Percentiles rank a stretch among this genome's conserved stretches.
Conservation (phyloP, 2,113 vertebrate genomes). For the Verasper variegatus region DNA sequence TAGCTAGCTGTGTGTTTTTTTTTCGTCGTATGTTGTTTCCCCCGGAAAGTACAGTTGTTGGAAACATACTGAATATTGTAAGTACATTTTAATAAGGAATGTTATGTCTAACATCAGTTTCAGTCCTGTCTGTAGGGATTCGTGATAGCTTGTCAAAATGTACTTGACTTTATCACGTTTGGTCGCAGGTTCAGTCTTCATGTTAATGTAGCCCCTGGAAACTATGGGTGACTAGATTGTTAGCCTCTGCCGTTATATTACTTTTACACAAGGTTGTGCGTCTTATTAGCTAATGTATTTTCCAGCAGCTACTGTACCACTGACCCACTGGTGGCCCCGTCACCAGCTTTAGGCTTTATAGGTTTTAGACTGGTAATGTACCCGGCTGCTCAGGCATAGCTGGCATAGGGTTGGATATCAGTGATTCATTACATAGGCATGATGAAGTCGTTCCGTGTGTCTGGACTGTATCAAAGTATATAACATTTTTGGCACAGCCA, state of each 20-base stretch:
- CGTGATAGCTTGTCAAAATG: background rate
- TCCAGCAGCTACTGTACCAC: slow-evolving; percentile 54
- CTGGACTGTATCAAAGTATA: slow-evolving; percentile 8
- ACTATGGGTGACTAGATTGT: background rate
- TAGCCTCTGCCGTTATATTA: slow-evolving; percentile 3
- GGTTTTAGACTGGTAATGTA: slow-evolving; percentile 63
- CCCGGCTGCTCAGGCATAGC: slow-evolving; percentile 52
- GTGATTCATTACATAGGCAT: slow-evolving; percentile 51
- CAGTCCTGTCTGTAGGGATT: background rate
- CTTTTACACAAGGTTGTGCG: slow-evolving; percentile 9
- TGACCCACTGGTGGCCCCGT: slow-evolving; percentile 51
- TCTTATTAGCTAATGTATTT: slow-evolving; percentile 67
- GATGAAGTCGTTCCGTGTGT: slow-evolving; percentile 12
- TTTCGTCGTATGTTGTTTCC: too few species aligned
- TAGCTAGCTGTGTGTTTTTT: too few species aligned
- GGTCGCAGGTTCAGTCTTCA: background rate
- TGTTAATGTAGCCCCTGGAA: slow-evolving; percentile 4
- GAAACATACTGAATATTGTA: too few species aligned
- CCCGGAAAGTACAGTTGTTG: too few species aligned
- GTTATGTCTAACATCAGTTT: too few species aligned
- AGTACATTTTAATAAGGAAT: too few species aligned
- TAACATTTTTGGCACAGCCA: slow-evolving; percentile 1
- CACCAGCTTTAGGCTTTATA: slow-evolving; percentile 55
- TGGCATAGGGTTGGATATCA: slow-evolving; percentile 46
- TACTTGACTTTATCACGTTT: background rate